Evolutionary conservation across 2,113 vertebrate genomes (phyloP).

Genomic region (Archilochus colubris): DNA sequence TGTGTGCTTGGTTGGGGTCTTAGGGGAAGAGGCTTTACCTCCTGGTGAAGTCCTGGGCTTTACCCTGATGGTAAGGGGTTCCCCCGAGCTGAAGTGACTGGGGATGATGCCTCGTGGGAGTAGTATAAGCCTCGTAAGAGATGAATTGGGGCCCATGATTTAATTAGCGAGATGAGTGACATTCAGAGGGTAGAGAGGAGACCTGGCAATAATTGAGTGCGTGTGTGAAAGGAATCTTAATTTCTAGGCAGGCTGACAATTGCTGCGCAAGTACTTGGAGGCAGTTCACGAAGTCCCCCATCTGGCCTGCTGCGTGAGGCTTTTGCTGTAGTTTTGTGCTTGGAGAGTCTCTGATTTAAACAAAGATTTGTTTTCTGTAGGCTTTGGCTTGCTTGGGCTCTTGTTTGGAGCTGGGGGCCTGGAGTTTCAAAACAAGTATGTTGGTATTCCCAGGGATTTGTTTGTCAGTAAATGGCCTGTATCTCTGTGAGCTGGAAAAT

Average conservation of each 20-base stretch:
- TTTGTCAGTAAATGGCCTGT: background rate
- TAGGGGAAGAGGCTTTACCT: background rate
- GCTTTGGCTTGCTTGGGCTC: background rate
- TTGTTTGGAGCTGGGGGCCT: slow-evolving; percentile 22
- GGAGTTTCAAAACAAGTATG: background rate
- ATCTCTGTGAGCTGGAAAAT: background rate
- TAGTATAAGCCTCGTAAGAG: background rate
- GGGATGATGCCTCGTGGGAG: background rate
- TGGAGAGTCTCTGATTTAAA: background rate
- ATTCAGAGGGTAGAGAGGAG: slow-evolving; percentile 16
- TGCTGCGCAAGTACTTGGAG: slow-evolving; percentile 9
- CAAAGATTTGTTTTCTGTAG: slow-evolving; percentile 39
- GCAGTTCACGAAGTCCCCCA: slow-evolving; percentile 14
- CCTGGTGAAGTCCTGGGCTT: background rate
- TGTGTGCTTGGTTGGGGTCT: background rate
- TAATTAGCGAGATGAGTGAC: background rate
- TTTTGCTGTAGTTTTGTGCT: background rate
- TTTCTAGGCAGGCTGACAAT: slow-evolving; percentile 63
- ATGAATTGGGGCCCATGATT: background rate
- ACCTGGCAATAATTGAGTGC: slow-evolving; percentile 38
- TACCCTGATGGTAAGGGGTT: background rate
- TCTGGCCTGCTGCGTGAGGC: background rate
- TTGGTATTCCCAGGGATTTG: background rate
- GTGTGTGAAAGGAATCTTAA: slow-evolving; percentile 54
- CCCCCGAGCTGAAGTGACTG: accelerated